A percentile compares a stretch with the other conserved stretches of the same genome.
These are phyloP conservation scores for Sericinus montela DNA, from an alignment of 2,888 invertebrate species.

Conservation along the genomic window DNA sequence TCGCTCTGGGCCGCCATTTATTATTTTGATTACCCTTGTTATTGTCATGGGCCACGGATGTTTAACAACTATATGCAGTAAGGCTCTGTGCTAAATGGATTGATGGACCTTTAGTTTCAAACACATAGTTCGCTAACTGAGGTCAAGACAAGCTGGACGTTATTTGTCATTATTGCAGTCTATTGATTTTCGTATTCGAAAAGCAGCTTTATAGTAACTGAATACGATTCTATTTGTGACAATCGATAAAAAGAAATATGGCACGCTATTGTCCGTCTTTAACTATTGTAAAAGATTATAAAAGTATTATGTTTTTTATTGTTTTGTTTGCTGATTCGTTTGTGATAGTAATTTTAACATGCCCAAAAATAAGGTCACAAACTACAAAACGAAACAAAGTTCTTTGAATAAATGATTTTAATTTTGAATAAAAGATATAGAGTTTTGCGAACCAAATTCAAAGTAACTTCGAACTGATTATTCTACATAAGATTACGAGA, in stretches of 20 bases:
- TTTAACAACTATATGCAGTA: slow-evolving; percentile 31
- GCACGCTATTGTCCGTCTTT: slow-evolving; percentile 25
- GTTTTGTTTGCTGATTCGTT: slow-evolving; percentile 9
- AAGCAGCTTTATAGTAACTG: slow-evolving; percentile 40
- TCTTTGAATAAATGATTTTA: no score
- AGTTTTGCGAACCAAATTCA: no score
- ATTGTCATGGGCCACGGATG: slow-evolving; percentile 50
- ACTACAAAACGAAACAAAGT: background rate
- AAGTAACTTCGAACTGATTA: no score
- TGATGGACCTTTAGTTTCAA: background rate
- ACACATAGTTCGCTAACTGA: background rate
- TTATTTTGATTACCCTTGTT: slow-evolving; percentile 71
- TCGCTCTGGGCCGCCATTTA: slow-evolving; percentile 60
- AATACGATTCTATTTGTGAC: slow-evolving; percentile 48
- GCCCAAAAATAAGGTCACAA: background rate
- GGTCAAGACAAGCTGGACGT: slow-evolving; percentile 1
- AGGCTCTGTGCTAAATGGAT: slow-evolving; percentile 2
- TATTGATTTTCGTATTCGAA: slow-evolving; percentile 32
- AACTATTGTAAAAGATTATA: slow-evolving; percentile 15
- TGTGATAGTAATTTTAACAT: slow-evolving; percentile 9
- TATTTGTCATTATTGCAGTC: slow-evolving; percentile 9
- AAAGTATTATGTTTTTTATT: slow-evolving; percentile 16
- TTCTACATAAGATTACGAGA: no score
- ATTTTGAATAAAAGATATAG: no score
- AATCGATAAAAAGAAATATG: slow-evolving; percentile 40